Evolutionary conservation across 2,888 invertebrate genomes (phyloP), one percentile per base, ranked within the genome.

Genomic region (Petrophora chlorosata): DNA sequence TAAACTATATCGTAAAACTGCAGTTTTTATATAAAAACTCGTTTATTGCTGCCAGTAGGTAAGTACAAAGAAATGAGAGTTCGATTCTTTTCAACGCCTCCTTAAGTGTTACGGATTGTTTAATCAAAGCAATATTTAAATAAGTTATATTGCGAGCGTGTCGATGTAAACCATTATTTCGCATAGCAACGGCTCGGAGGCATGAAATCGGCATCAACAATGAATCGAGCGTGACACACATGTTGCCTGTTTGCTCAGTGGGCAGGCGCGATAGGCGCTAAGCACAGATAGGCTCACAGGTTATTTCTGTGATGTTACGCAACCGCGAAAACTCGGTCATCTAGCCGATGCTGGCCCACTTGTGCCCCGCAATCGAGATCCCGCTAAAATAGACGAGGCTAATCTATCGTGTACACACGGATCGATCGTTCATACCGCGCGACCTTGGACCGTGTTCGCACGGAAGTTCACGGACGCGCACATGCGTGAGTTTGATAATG

Each of bases 381-480:
- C 61, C 65, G 70, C 73, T 78, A 73, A 82, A 82, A 79, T 76
- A 76, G 76, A 70, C 76, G 66, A 65, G 73, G 67, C 68, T 73
- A 80, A 82, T 82, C 78, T 77, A 81, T 76, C 73, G 70, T 48
- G 38, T 69, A 64, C 70, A 65, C 70, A 68, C 60, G 70, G 73
- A 82, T 85, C 84, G 87, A 85, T 85, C 70, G 73, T 71, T 68
- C 74, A 71, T 70, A 70, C 58, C 59, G 63, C 63, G 53, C 56
- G 89, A 76, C 90, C 90, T 90, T 91, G 88, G 68, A 61, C 53
- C 25, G 33, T 45, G 49, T 82, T 79, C 78, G 74, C 68, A 57
- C 78, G 80, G 83, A 88, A 89, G 90, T 90, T 90, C 90, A 90
- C 62, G 90, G 89, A 74, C 86, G 76, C 58, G 56, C 61, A 62